Base-by-base conservation (phyloP, 2,113 vertebrate genomes). In the Catharus bicknelli region DNA sequence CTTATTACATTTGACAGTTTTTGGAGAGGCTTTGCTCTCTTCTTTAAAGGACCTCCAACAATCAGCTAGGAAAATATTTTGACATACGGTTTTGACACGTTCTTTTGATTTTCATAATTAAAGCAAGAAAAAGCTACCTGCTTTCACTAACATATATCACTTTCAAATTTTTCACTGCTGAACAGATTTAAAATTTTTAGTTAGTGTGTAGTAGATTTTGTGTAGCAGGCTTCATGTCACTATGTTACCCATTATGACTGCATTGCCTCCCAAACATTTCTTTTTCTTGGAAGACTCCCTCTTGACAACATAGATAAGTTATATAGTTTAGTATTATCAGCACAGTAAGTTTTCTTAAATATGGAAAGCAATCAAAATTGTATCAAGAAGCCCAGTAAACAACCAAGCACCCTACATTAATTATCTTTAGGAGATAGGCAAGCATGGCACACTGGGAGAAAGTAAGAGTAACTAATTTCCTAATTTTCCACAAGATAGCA, bases 21-120 rank as follows among this genome's bases (percentile, higher is more conserved):
- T 45, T 70, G n/a, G 51, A 88, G 32, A 59, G 38, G 5, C 45
- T 93, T 86, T 92, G 67, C 74, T 83, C 90, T 86, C 62, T 50
- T 85, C 51, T 94, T 95, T 92, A 66, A 89, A 92, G 78, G 54
- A 48, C 67, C 43, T 81, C 70, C 76, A 88, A 64, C 69, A 42
- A 70, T 58, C 61, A 77, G 20, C 19, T 30, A 79, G n/a, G 51
- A 43, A 92, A 92, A 81, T 51, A 77, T 42, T 89, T 25, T 93
- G 84, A 94, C 59, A 64, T 21, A 53, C 1, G 2, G 45, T 36
- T 83, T 87, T 89, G 58, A 94, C 68, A 42, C 3, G 0, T 55
- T 67, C 36, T 26, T 83, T 83, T 81, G 36, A 75, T 84, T 86
- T 88, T 55, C 57, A 61, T 80, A 95, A 95, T 40, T 70, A 91